Conservation (phyloP, 1,140 invertebrate species). For the Eumaeus atala region DNA sequence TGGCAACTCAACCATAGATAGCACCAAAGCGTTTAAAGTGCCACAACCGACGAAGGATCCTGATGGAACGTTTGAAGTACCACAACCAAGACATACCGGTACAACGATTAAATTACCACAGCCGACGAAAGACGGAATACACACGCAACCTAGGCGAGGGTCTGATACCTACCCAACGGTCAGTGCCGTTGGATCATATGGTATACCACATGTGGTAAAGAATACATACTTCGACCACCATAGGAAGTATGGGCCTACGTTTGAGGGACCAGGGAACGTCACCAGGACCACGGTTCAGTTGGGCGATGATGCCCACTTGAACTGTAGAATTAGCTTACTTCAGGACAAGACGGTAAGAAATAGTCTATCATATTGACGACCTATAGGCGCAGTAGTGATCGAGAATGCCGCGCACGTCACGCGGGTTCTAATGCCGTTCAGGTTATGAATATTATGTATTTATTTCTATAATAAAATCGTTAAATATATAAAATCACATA, state of each 20-base stretch:
- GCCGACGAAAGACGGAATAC: too few species aligned
- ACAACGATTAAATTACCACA: too few species aligned
- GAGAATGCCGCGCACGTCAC: too few species aligned
- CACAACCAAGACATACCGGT: too few species aligned
- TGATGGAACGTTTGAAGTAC: conserved; percentile 8
- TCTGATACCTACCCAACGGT: too few species aligned
- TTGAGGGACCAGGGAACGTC: conserved; percentile 78
- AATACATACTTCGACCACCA: conserved; percentile 76
- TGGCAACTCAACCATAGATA: conserved; percentile 69
- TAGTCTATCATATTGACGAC: neutral
- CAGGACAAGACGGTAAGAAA: conserved; percentile 89
- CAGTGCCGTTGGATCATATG: too few species aligned
- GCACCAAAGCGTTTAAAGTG: conserved; percentile 68
- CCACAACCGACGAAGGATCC: conserved; percentile 46
- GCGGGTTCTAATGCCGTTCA: too few species aligned
- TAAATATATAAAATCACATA: too few species aligned
- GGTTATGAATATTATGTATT: too few species aligned
- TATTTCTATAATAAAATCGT: too few species aligned
- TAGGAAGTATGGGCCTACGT: conserved; percentile 80
- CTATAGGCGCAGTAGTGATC: too few species aligned
- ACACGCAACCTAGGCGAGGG: too few species aligned
- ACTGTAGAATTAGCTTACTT: conserved; percentile 87
- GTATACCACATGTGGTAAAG: conserved; percentile 56
- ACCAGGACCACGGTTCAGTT: conserved; percentile 87
- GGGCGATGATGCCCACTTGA: conserved; percentile 84